Evolutionary conservation across 92 coral and sea anemone genomes (phyloP), one percentile per base, ranked within the genome.

Genomic region (Heliopora coerulea): DNA sequence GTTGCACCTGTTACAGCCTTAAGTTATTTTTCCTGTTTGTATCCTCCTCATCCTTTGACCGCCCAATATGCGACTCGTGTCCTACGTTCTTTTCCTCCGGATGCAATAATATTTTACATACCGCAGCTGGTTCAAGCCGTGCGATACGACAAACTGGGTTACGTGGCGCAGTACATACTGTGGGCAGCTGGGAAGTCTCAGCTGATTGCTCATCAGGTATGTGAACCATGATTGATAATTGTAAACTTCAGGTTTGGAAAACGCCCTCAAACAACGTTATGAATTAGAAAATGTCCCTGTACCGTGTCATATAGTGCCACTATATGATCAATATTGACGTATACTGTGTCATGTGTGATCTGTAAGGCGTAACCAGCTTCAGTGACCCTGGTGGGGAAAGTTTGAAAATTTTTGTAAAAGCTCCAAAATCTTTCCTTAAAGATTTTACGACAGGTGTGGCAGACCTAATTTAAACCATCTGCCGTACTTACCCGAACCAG

Each of bases 141-240:
- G 34, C 84, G 98, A 12, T 93, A 90, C 63, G 98, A 93, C 83
- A 86, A 92, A 26, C 86, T 93, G 28, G 98, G 98, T 10, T 93
- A 90, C 63, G 98, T 93, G 4, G 83, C 97, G 8, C 95, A 90
- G 73, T 93, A 93, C 88, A 93, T 93, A 40, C 65, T 93, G 12
- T 93, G 98, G 98, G 98, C 98, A 1, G 96, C 98, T 7, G 86
- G 79, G 29, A 92, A 90, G 34, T 93, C 98, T 0, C 98, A 93
- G 79, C 87, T 93, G 41, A 80, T 93, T 20, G 98, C 98, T 11
- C 98, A 93, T 64, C 98, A 93, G 98, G 98, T 93, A 67, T 65
- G 68, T 82, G 11, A 6, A 7, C 2, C n/a, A 15, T 46, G n/a
- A 7, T 6, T 15, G 52, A 46, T 46, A 46, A 15, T 46, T 15